Base-by-base conservation (phyloP, 1,140 invertebrate genomes). In the Bombus sylvicola region DNA sequence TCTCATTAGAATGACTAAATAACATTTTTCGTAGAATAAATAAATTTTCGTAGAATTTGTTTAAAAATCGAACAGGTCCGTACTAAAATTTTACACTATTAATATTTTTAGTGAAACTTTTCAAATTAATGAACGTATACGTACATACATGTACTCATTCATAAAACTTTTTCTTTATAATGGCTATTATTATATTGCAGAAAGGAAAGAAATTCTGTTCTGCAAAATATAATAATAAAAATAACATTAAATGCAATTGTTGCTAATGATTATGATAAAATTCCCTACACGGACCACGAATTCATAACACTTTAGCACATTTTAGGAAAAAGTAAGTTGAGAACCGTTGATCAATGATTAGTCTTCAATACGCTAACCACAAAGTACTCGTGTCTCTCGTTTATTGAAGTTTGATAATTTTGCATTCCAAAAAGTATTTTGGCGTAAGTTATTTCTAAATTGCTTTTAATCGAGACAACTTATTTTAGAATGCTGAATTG, bases 261-360 rank as follows among this genome's bases (percentile, higher is more conserved):
- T 28, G 18, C 18, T 53, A 53, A 22, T 8, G 18, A 22, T 53
- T 53, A 22, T 22, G 18, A 53, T 22, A 53, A 81, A 73, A 81
- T 73, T 81, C 69, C 69, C 39, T 64, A 37, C 12, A 4, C 13
- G 1, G 57, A 3, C 5, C 0, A 59, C 13, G 5, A 34, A 25
- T 25, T n/a, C 25, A 2, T 39, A 62, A 39, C 15, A 22, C 6
- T 34, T 34, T 53, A 31, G n/a, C 25, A 53, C 2, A 25, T n/a
- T 31, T 68, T 77, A 22, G 4, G 28, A 53, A 12, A 68, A 41
- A 22, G 2, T 8, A 41, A 71, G 68, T 85, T 85, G 83, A 85
- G 76, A 85, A 64, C 77, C 68, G n/a, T 72, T 28, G n/a, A 47
- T n/a, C 22, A 66, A 3, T 18, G 10, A 62, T 37, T 13, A 53